phyloP scores from a whole-genome alignment of 53 echinoderm and acorn worm genomes.

The Luidia sarsii region DNA sequence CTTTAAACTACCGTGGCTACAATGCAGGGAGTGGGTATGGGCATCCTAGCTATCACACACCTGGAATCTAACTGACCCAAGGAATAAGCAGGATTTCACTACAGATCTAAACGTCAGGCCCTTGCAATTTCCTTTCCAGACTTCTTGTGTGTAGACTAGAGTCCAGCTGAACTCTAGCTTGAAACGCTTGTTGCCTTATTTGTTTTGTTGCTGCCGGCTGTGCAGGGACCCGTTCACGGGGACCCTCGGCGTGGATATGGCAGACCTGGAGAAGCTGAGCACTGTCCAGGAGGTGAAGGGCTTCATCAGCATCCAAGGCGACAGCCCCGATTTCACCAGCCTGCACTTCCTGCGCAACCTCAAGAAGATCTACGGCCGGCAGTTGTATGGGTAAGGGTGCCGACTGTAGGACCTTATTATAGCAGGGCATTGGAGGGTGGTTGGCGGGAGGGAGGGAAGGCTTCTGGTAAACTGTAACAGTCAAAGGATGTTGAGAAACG shows the following conservation, averaged over 20 bases:
- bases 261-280: conserved; percentile 58
- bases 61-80: too few species aligned
- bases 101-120: too few species aligned
- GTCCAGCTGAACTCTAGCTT: too few species aligned
- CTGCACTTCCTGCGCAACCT: conserved; percentile 76
- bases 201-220: conserved; percentile 51
- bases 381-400: conserved; percentile 89
- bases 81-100: too few species aligned
- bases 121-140: too few species aligned
- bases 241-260: conserved; percentile 1
- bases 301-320: conserved; percentile 71
- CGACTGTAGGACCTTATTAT: too few species aligned
- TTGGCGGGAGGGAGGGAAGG: neutral
- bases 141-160: too few species aligned
- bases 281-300: conserved; percentile 90
- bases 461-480: neutral
- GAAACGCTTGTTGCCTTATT: too few species aligned
- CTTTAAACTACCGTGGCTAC: too few species aligned
- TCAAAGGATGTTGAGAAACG: neutral
- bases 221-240: conserved; percentile 67
- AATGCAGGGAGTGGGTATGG: too few species aligned
- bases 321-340: conserved; percentile 34
- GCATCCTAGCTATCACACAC: too few species aligned
- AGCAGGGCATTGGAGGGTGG: neutral
- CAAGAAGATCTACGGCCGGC: conserved; percentile 75